These are phyloP conservation scores for Aphelenchoides besseyi DNA, from an alignment of 1,140 invertebrate species.

Conservation along the genomic window DNA sequence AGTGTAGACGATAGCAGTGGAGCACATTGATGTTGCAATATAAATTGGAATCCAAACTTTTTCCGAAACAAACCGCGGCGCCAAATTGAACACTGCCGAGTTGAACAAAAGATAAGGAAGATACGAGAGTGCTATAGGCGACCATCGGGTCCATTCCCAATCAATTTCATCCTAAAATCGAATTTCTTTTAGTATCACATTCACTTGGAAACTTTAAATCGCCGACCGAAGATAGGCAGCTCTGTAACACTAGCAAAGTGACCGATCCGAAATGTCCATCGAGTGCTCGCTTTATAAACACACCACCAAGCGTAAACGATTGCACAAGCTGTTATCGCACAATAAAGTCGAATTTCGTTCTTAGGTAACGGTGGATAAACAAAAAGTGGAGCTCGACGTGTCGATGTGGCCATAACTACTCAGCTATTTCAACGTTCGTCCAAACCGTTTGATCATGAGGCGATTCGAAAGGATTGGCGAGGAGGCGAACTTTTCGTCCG, in stretches of 20 bases:
- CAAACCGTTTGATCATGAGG: not conserved
- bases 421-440: not conserved
- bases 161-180: slow-evolving; percentile 55
- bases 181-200: slow-evolving; percentile 17
- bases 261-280: slow-evolving; percentile 55
- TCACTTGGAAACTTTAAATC: slow-evolving; percentile 45
- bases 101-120: slow-evolving; percentile 49
- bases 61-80: slow-evolving; percentile 29
- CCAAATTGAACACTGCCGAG: slow-evolving; percentile 56
- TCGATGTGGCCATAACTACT: not conserved
- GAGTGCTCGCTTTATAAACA: slow-evolving; percentile 48
- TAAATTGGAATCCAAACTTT: slow-evolving; percentile 36
- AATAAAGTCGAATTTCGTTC: slow-evolving; percentile 51
- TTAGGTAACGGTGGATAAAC: slow-evolving; percentile 51
- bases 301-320: slow-evolving; percentile 54
- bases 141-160: slow-evolving; percentile 60
- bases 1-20: slow-evolving; percentile 49
- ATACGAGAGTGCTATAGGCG: slow-evolving; percentile 49
- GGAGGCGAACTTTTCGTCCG: not conserved
- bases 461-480: too few species aligned
- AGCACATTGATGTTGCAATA: slow-evolving; percentile 42
- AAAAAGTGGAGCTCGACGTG: slow-evolving; percentile 35
- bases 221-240: slow-evolving; percentile 47
- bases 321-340: slow-evolving; percentile 33
- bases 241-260: slow-evolving; percentile 37